Base-by-base conservation (phyloP, 2,888 invertebrate species). In the Litoditis marina region DNA sequence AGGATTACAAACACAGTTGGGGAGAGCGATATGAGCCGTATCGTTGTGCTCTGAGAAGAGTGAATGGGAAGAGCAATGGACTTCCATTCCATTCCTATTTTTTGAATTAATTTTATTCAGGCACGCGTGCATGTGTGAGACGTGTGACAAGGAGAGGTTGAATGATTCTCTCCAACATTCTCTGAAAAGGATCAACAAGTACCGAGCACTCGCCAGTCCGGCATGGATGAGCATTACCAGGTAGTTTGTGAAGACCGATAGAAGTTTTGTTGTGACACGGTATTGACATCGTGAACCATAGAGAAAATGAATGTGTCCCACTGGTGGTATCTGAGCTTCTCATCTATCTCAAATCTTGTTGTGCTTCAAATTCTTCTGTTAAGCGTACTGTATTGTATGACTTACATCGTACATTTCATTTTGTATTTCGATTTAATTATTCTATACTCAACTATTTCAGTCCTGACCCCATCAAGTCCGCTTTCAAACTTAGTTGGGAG, bases 141-240 rank as follows among this genome's bases (percentile, higher is more conserved):
- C 65, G 0, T 75, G 75, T 36, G 75, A 73, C 32, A 60, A 55
- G n/a, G 76, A 76, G 50, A 54, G 76, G 25, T 59, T 83, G 58
- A 83, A 83, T 57, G 87, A 87, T 78, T 85, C 85, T 53, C 80
- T 87, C 27, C 83, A 86, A 19, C 86, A 87, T 78, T 87, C 87
- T 11, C 78, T 87, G 28, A 83, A 85, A 34, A 63, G 81, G 30
- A 80, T 81, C 59, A 81, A 80, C 62, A 86, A 86, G 6, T 87
- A 85, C 80, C 81, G 85, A 55, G 87, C 87, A 16, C 83, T 87
- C 32, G 86, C 87, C 32, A 86, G 86, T 67, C 87, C 87, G 0
- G 86, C 87, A 2, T 87, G 87, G 87, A 86, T 87, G 71, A 86
- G 86, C 2, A 81, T 87, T 32, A 87, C 87, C 34, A 76, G 76